A percentile compares a stretch with the other conserved stretches of the same genome.
Evolutionary conservation across 2,888 invertebrate genomes (phyloP).

Genomic region (Pollenia amentaria): DNA sequence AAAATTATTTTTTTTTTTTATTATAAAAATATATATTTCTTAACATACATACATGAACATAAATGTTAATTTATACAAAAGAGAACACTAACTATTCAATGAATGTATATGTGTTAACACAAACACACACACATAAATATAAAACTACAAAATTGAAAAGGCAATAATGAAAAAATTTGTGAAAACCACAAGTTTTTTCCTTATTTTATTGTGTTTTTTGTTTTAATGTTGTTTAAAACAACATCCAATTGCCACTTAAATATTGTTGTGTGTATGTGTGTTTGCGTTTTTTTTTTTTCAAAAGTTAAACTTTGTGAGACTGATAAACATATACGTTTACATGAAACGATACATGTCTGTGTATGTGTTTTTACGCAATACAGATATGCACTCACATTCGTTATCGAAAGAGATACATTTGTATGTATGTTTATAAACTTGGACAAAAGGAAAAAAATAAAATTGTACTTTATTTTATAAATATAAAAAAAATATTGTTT

Average conservation of each 20-base stretch:
- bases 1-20: constrained; percentile 28
- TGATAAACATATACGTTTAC: constrained; percentile 2
- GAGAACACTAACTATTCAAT: neutral
- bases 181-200: constrained; percentile 61
- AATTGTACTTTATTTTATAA: neutral
- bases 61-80: neutral
- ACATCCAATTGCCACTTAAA: constrained; percentile 62
- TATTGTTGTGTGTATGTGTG: constrained; percentile 1
- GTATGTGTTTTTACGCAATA: neutral
- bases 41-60: neutral
- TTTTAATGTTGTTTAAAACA: constrained; percentile 37
- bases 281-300: constrained; percentile 24
- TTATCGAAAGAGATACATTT: constrained; percentile 3
- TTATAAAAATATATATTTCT: neutral
- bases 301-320: constrained; percentile 24
- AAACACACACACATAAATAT: neutral
- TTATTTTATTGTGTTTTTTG: constrained; percentile 34
- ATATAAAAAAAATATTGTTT: constrained; percentile 49
- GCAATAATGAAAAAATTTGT: constrained; percentile 46
- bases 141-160: constrained; percentile 52
- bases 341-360: neutral
- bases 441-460: neutral
- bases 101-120: neutral
- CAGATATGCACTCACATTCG: neutral
- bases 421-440: neutral